Evolutionary conservation across 2,797 vertebrate species (phyloP).

Genomic region (Lates japonicus): DNA sequence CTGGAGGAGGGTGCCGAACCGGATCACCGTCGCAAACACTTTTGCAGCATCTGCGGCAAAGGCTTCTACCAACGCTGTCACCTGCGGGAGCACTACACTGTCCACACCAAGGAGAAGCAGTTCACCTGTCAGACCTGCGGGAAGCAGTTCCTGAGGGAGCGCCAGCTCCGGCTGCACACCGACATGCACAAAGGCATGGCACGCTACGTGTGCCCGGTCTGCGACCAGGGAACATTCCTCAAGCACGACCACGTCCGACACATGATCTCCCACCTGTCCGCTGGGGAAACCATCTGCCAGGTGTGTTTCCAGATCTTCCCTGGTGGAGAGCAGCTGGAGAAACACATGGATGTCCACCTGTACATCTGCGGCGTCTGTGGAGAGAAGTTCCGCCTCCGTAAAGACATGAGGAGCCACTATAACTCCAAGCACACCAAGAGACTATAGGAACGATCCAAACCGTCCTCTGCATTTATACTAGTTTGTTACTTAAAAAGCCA

Average conservation of each 20-base stretch:
- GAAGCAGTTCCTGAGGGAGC: slow-evolving; percentile 97
- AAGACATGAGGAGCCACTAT: slow-evolving; percentile 99
- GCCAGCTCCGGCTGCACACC: slow-evolving; percentile 96
- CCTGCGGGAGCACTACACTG: slow-evolving; percentile 98
- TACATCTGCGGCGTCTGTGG: slow-evolving; percentile 98
- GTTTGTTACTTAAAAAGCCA: slow-evolving; percentile 70
- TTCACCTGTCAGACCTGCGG: slow-evolving; percentile 98
- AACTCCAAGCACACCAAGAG: slow-evolving; percentile 94
- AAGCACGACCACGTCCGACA: slow-evolving; percentile 99
- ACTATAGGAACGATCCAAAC: slow-evolving; percentile 67
- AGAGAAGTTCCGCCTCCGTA: slow-evolving; percentile 98
- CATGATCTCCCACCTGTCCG: slow-evolving; percentile 98
- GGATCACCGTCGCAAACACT: slow-evolving; percentile 97
- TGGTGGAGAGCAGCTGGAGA: slow-evolving; percentile 94
- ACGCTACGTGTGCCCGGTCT: slow-evolving; percentile 97
- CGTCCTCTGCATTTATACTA: slow-evolving; percentile 33
- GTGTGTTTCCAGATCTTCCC: slow-evolving; percentile 99
- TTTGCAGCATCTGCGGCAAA: slow-evolving; percentile 97
- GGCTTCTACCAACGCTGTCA: slow-evolving; percentile 99
- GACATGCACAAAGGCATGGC: slow-evolving; percentile 99
- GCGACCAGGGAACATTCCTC: slow-evolving; percentile 98
- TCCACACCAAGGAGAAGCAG: slow-evolving; percentile 99
- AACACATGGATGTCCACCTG: slow-evolving; percentile 98
- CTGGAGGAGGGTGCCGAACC: slow-evolving; percentile 90
- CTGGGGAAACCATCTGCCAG: slow-evolving; percentile 98